A percentile compares a stretch with the other conserved stretches of the same genome.
phyloP scores from a whole-genome alignment of 2,888 invertebrate genomes.

The Caenorhabditis zanzibari region DNA sequence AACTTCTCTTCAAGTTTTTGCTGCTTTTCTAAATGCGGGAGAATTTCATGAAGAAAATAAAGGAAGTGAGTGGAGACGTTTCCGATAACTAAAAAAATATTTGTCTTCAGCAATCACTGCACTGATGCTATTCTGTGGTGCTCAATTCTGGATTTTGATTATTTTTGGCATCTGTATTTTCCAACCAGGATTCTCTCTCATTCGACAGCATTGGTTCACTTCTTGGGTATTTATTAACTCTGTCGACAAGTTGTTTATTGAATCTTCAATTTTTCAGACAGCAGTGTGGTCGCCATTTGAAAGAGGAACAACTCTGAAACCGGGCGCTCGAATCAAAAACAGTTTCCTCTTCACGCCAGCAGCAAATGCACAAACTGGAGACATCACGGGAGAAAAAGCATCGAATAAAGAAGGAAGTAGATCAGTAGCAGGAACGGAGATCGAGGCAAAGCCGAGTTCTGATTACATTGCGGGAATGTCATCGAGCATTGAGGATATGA shows the following conservation, averaged over 20 bases:
- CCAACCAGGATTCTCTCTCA: slow-evolving; percentile 44
- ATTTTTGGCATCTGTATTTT: slow-evolving; percentile 27
- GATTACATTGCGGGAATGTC: slow-evolving; percentile 29
- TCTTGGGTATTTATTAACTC: neutral
- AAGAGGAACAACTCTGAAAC: slow-evolving; percentile 38
- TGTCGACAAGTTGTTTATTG: neutral
- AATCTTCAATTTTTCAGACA: slow-evolving; percentile 8
- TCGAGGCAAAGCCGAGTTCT: neutral
- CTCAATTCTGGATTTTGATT: slow-evolving; percentile 34
- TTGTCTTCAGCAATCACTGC: slow-evolving; percentile 20
- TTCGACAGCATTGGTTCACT: slow-evolving; percentile 45
- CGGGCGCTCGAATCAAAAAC: slow-evolving; percentile 26
- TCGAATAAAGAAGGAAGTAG: slow-evolving; percentile 2
- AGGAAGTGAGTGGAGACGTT: slow-evolving; percentile 20
- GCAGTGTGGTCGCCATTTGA: slow-evolving; percentile 22
- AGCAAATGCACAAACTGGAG: neutral
- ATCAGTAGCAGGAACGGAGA: slow-evolving; percentile 6
- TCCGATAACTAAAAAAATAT: neutral
- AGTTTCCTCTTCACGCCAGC: neutral
- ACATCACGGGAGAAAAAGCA: neutral
- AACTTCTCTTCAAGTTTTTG: slow-evolving; percentile 53
- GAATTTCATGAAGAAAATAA: slow-evolving; percentile 12
- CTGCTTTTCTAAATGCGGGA: slow-evolving; percentile 44
- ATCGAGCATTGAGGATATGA: slow-evolving; percentile 29
- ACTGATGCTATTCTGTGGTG: slow-evolving; percentile 20